These are phyloP conservation scores for Mormyrus hasselquistii DNA, from an alignment of 2,797 vertebrate species.

Conservation along the genomic window DNA sequence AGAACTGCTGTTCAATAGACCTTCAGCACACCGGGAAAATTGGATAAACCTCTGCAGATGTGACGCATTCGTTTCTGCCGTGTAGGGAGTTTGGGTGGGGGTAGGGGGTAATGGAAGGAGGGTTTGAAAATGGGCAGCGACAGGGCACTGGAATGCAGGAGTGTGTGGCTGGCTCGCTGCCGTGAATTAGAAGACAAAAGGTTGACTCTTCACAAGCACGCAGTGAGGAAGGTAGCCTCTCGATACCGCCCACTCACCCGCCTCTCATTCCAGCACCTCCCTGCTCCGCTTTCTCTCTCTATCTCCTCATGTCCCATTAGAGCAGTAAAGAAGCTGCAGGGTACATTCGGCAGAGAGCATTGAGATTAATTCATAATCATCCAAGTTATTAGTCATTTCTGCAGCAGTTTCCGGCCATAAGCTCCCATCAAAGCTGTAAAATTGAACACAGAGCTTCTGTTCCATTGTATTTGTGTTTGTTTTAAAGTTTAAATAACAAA, in stretches of 20 bases:
- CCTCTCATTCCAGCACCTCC: neutral
- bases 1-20: neutral
- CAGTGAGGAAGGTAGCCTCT: neutral
- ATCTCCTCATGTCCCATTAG: neutral
- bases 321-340: neutral
- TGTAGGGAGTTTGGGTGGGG: neutral
- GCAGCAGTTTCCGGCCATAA: neutral
- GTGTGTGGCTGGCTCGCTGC: neutral
- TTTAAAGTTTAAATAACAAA: neutral
- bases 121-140: neutral
- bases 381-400: neutral
- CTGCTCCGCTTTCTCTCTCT: neutral
- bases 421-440: neutral
- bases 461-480: neutral
- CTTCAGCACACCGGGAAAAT: neutral
- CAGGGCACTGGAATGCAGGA: neutral
- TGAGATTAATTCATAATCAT: conserved; percentile 1
- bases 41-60: neutral
- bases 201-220: neutral
- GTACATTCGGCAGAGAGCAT: neutral
- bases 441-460: neutral
- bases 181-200: neutral
- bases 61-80: neutral
- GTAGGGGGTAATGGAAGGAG: neutral
- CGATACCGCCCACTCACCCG: neutral